Evolutionary conservation across 2,797 vertebrate genomes (phyloP).

Genomic region (Falco rusticolus): DNA sequence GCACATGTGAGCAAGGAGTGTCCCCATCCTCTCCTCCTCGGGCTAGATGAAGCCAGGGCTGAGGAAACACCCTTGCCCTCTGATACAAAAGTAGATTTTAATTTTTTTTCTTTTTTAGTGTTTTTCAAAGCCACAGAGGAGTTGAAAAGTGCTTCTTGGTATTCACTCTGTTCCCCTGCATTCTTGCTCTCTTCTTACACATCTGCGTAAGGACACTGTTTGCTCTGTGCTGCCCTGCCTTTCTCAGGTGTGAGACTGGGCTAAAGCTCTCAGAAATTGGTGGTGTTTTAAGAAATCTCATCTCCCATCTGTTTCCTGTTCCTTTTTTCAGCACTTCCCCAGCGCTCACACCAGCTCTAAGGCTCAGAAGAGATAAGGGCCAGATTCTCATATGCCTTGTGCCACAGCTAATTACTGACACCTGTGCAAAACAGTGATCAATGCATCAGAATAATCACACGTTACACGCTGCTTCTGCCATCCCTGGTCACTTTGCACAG

Average conservation of each 20-base stretch:
- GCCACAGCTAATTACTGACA: not conserved
- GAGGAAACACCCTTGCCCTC: not conserved
- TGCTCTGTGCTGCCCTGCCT: not conserved
- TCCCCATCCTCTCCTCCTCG: not conserved
- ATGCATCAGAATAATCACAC: rapidly evolving
- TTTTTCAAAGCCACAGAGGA: not conserved
- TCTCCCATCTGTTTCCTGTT: constrained; percentile 80
- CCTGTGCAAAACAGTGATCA: not conserved
- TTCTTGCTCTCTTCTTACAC: not conserved
- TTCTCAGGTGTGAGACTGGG: constrained; percentile 11
- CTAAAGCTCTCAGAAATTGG: constrained; percentile 21
- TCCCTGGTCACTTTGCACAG: rapidly evolving
- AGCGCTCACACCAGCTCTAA: not conserved
- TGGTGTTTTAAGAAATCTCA: constrained; percentile 61
- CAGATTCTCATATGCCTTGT: not conserved
- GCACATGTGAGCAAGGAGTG: rapidly evolving
- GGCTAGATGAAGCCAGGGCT: rapidly evolving
- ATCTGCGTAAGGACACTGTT: not conserved
- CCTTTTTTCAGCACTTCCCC: constrained; percentile 67
- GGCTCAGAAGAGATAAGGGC: not conserved
- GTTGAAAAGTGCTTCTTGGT: not conserved
- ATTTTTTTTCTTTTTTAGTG: too few species aligned
- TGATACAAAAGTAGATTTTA: not conserved
- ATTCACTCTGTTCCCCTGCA: not conserved
- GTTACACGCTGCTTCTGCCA: not conserved